A percentile compares a stretch with the other conserved stretches of the same genome.
Evolutionary conservation across 2,113 vertebrate genomes (phyloP).

Genomic region (Chamaea fasciata): DNA sequence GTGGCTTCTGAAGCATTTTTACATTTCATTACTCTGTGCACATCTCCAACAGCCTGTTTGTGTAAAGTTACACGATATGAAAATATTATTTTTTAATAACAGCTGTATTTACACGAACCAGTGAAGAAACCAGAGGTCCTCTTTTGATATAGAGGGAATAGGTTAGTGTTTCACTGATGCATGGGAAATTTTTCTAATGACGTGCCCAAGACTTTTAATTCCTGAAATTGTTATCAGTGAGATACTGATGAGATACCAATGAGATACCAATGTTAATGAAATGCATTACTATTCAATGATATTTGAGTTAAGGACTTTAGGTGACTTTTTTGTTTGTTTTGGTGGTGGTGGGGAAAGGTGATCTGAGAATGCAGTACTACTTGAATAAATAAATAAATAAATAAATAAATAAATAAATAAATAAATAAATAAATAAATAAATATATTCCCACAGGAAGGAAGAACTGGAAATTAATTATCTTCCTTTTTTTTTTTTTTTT

Average conservation of each 20-base stretch:
- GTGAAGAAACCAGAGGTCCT: neutral
- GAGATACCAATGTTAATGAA: neutral
- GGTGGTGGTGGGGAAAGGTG: fast-evolving
- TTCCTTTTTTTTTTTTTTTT: too few species aligned
- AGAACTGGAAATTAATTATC: neutral
- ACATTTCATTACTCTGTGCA: neutral
- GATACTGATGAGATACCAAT: neutral
- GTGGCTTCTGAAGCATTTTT: neutral
- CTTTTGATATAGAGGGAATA: neutral
- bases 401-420: neutral
- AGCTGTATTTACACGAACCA: neutral
- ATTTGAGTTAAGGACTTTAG: neutral
- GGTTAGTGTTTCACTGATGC: neutral
- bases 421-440: neutral
- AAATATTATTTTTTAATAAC: neutral
- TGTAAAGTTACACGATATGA: neutral
- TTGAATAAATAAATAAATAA: neutral
- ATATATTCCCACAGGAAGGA: neutral
- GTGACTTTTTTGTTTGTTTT: fast-evolving
- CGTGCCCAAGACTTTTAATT: neutral
- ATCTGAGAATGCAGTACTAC: neutral
- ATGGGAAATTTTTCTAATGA: neutral
- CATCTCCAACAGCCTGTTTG: neutral
- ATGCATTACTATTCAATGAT: neutral
- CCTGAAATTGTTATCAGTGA: neutral